phyloP scores from a whole-genome alignment of 2,113 vertebrate genomes.

The Albula glossodonta region DNA sequence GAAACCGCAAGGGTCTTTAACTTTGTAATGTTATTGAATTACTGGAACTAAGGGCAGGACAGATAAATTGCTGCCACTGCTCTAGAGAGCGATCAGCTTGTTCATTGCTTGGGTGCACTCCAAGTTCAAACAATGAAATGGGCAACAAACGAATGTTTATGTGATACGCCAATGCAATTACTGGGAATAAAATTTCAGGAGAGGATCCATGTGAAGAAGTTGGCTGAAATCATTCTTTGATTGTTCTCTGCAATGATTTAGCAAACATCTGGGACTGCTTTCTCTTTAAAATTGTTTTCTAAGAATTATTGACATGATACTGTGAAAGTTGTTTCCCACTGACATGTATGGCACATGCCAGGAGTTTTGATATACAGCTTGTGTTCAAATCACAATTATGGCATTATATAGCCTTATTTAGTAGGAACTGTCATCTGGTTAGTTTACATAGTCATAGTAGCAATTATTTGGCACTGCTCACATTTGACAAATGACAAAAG shows the following conservation, averaged over 20 bases:
- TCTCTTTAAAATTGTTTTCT: background rate
- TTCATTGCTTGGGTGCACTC: constrained; percentile 21
- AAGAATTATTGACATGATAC: background rate
- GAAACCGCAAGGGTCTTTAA: constrained; percentile 54
- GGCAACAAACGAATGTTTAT: constrained; percentile 6
- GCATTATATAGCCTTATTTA: background rate
- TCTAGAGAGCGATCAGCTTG: constrained; percentile 20
- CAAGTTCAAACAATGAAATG: constrained; percentile 11
- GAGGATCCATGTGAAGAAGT: background rate
- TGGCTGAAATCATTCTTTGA: background rate
- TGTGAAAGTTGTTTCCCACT: background rate
- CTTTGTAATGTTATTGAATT: constrained; percentile 44
- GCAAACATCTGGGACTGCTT: background rate
- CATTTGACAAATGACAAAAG: too few species aligned
- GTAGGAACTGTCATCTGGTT: too few species aligned
- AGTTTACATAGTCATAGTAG: too few species aligned
- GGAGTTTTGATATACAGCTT: background rate
- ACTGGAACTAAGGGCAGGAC: constrained; percentile 35
- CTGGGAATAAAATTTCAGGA: background rate
- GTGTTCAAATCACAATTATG: background rate
- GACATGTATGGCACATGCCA: background rate
- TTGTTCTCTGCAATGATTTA: background rate
- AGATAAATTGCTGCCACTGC: constrained; percentile 37
- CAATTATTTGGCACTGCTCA: too few species aligned
- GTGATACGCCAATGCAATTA: background rate